Conservation (phyloP, 2,797 vertebrate genomes). For the Cygnus olor region DNA sequence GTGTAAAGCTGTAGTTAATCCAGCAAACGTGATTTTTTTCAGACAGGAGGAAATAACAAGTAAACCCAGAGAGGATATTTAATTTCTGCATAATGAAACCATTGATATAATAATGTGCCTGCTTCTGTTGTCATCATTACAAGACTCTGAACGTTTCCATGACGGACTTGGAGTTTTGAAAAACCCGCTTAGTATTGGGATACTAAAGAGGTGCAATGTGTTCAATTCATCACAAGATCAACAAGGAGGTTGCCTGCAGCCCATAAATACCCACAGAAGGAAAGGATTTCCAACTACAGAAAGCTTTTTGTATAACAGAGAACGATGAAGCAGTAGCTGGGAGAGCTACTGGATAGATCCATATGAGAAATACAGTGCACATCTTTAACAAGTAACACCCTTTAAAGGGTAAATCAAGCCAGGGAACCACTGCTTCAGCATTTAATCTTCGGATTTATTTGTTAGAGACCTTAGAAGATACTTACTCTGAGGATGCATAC, state of each 20-base stretch:
- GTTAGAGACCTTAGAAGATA: neutral
- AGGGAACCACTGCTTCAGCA: neutral
- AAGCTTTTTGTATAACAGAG: neutral
- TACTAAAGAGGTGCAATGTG: neutral
- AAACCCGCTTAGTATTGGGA: neutral
- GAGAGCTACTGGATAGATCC: neutral
- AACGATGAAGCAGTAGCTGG: neutral
- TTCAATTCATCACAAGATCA: neutral
- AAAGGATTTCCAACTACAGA: neutral
- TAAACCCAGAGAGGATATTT: neutral
- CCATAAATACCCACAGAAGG: neutral
- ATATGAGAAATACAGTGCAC: fast-evolving
- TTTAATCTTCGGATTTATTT: neutral
- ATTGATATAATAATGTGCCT: neutral
- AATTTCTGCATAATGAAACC: neutral
- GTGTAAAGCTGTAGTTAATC: neutral
- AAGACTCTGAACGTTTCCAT: neutral
- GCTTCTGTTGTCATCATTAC: neutral
- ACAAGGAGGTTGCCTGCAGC: neutral
- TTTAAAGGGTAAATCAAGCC: neutral
- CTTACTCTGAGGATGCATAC: neutral
- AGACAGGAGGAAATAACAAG: neutral
- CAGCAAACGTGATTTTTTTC: neutral
- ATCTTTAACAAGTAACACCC: no score
- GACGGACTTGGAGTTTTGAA: neutral